A percentile compares a stretch with the other conserved stretches of the same genome.
Conservation (phyloP, 2,113 vertebrate species). For the Aldabrachelys gigantea region DNA sequence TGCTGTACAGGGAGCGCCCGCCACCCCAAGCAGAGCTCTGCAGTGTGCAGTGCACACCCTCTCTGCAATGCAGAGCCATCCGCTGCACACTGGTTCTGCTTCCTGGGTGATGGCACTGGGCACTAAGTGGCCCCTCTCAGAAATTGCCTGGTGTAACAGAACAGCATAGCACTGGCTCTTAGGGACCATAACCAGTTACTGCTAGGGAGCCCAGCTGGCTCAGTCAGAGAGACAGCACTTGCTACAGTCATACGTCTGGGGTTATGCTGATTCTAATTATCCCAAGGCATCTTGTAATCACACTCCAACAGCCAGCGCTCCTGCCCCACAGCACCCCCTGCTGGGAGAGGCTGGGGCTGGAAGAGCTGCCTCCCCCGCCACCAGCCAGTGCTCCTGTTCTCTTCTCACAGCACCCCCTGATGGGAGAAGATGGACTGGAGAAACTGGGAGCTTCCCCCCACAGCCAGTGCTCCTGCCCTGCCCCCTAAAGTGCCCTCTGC, state of each 20-base stretch:
- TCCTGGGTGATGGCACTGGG: not conserved
- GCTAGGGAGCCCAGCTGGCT: not conserved
- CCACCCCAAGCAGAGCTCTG: not conserved
- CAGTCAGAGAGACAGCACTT: not conserved
- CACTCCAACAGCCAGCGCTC: not conserved
- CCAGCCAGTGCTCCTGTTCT: too few relatives aligned
- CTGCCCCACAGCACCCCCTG: too few relatives aligned
- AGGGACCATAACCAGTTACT: not conserved
- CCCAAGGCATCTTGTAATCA: not conserved
- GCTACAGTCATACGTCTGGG: not conserved
- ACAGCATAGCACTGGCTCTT: not conserved
- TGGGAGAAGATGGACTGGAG: too few relatives aligned
- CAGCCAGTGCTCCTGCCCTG: too few relatives aligned
- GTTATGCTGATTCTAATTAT: not conserved
- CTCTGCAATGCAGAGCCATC: not conserved
- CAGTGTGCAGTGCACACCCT: not conserved
- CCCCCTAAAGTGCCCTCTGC: too few relatives aligned
- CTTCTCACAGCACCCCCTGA: too few relatives aligned
- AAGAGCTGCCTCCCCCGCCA: too few relatives aligned
- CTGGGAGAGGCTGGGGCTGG: too few relatives aligned
- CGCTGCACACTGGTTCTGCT: not conserved
- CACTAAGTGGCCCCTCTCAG: not conserved
- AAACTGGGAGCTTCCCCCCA: too few relatives aligned
- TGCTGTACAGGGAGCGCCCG: too few relatives aligned
- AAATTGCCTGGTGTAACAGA: not conserved